phyloP scores from a whole-genome alignment of 2,113 vertebrate genomes.

The Dasyprocta punctata region DNA sequence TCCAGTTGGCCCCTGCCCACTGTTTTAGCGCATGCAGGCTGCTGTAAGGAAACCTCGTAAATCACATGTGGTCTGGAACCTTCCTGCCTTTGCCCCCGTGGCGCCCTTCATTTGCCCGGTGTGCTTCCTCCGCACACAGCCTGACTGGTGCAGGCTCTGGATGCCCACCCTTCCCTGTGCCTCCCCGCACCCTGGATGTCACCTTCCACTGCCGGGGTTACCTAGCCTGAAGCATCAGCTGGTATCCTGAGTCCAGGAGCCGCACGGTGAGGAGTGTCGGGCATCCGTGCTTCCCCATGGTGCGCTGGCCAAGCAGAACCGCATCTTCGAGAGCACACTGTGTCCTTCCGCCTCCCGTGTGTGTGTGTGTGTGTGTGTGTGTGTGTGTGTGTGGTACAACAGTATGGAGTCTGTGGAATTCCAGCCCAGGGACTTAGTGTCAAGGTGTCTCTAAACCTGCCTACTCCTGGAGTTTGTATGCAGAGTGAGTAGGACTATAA shows the following conservation, averaged over 20 bases:
- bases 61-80: not conserved
- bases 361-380: too few species aligned
- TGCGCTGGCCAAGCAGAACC: not conserved
- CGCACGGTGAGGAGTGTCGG: rapidly evolving
- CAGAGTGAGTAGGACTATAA: not conserved
- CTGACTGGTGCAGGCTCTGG: not conserved
- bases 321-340: not conserved
- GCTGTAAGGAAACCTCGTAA: not conserved
- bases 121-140: not conserved
- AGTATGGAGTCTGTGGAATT: not conserved
- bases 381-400: rapidly evolving
- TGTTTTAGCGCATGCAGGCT: not conserved
- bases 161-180: not conserved
- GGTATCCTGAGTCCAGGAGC: not conserved
- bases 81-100: rapidly evolving
- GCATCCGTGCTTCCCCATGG: not conserved
- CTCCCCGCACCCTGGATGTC: not conserved
- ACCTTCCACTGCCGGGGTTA: not conserved
- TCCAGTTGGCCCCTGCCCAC: not conserved
- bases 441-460: too few species aligned
- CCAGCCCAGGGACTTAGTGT: not conserved
- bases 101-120: rapidly evolving
- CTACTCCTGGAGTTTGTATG: not conserved
- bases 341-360: not conserved
- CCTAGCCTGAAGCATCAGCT: not conserved